Evolutionary conservation across 2,113 vertebrate genomes (phyloP), one percentile per base, ranked within the genome.

Genomic region (Stegastes partitus): DNA sequence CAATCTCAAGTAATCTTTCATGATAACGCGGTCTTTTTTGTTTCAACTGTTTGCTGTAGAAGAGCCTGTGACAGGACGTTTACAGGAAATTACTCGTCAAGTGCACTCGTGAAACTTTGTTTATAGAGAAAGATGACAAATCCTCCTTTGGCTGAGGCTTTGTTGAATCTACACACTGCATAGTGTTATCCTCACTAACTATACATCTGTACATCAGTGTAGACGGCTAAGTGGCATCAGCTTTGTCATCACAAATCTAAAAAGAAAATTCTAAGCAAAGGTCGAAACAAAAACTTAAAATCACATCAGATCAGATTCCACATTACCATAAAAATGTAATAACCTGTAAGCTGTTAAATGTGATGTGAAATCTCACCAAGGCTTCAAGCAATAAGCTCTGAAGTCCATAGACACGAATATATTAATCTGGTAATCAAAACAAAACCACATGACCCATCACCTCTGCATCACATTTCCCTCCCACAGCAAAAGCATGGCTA

Each of bases 371-470:
- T 47, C 12, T 7, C 15, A 15, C 9, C 45, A 19, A 7, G 16
- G 45, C 4, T 47, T 47, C 3, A 47, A 34, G 31, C 0, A 0
- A n/a, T n/a, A n/a, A 45, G 23, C 31, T 81, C 0, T 63, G 53
- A 55, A 9, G 18, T 2, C 25, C 58, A 53, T 34, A 63, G n/a
- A 87, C 42, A 55, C 42, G 11, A 12, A 64, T 15, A 64, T 37
- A 39, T 70, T 18, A 72, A 4, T 11, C 18, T 71, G 66, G 82
- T 88, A 86, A 82, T 68, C 83, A 91, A 87, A 91, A 92, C 81
- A 91, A 90, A 91, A 90, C 82, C 87, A 86, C 91, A 92, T 89
- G 86, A 85, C 80, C 54, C n/a, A 26, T 59, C 58, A 64, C 26
- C 8, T 69, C 82, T 74, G 61, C 70, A 81, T 28, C 79, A 53